A percentile compares a stretch with the other conserved stretches of the same genome.
Conservation (phyloP, 2,113 vertebrate genomes). For the Morone chrysops region DNA sequence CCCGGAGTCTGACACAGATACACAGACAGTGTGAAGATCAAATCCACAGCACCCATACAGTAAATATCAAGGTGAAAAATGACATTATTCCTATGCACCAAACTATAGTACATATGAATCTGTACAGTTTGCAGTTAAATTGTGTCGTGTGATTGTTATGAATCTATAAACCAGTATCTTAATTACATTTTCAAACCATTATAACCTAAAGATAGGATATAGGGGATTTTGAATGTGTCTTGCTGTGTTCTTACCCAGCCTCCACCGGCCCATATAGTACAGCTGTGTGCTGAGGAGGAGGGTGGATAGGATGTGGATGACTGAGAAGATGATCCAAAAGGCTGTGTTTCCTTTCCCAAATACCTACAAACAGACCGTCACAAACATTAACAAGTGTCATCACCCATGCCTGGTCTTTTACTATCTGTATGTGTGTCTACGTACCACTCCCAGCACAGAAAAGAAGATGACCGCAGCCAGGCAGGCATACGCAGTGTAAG, state of each 20-base stretch:
- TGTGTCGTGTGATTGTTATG: too few species aligned
- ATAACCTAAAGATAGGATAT: not conserved
- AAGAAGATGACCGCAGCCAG: slow-evolving; percentile 97
- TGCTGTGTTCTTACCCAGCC: slow-evolving; percentile 80
- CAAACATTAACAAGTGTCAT: not conserved
- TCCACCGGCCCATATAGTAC: slow-evolving; percentile 99
- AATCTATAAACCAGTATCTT: too few species aligned
- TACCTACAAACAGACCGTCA: slow-evolving; percentile 80
- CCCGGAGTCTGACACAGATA: slow-evolving; percentile 86
- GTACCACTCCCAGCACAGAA: slow-evolving; percentile 96
- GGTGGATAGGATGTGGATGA: slow-evolving; percentile 95
- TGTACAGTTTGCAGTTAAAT: not conserved
- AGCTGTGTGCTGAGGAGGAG: slow-evolving; percentile 97
- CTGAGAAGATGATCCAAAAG: slow-evolving; percentile 95
- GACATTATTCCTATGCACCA: not conserved
- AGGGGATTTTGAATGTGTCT: not conserved
- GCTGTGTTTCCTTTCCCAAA: slow-evolving; percentile 92
- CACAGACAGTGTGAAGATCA: not conserved
- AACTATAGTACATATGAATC: not conserved
- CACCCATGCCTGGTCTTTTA: fast-evolving
- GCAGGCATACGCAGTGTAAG: slow-evolving; percentile 96
- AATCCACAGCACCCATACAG: not conserved
- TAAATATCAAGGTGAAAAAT: not conserved
- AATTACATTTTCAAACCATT: too few species aligned
- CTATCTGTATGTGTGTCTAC: slow-evolving; percentile 30